phyloP scores from a whole-genome alignment of 92 coral and sea anemone species.

The Phenganax subtilis region DNA sequence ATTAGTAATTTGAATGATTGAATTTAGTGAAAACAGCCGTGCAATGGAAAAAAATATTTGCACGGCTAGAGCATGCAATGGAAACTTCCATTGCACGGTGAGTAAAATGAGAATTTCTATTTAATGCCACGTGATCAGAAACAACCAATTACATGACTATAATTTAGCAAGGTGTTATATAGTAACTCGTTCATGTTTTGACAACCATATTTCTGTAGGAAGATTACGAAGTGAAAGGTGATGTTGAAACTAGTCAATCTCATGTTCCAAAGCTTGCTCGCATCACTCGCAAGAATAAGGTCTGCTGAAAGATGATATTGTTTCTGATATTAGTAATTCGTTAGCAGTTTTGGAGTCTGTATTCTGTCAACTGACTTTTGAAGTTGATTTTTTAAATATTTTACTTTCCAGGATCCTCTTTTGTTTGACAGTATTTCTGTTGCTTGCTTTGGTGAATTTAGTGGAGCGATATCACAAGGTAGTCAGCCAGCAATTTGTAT shows the following conservation, averaged over 20 bases:
- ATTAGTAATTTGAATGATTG: too few species aligned
- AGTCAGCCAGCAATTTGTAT: neutral
- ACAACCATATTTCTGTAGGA: slow-evolving; percentile 35
- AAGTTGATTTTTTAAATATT: too few species aligned
- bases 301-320: neutral
- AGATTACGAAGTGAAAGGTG: slow-evolving; percentile 74
- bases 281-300: slow-evolving; percentile 53
- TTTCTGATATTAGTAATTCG: neutral
- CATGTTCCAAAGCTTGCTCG: slow-evolving; percentile 65
- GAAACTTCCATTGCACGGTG: too few species aligned
- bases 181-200: neutral
- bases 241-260: slow-evolving; percentile 60
- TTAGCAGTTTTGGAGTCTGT: neutral
- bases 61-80: too few species aligned
- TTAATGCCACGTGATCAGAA: too few species aligned
- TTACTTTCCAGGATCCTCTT: slow-evolving; percentile 47
- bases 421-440: slow-evolving; percentile 55
- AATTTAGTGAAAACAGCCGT: too few species aligned
- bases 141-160: too few species aligned
- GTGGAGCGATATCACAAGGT: slow-evolving; percentile 60
- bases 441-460: slow-evolving; percentile 59
- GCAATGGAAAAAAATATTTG: too few species aligned
- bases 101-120: too few species aligned
- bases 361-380: neutral
- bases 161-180: neutral